Conservation (phyloP, 2,113 vertebrate genomes). For the Fregata magnificens region DNA sequence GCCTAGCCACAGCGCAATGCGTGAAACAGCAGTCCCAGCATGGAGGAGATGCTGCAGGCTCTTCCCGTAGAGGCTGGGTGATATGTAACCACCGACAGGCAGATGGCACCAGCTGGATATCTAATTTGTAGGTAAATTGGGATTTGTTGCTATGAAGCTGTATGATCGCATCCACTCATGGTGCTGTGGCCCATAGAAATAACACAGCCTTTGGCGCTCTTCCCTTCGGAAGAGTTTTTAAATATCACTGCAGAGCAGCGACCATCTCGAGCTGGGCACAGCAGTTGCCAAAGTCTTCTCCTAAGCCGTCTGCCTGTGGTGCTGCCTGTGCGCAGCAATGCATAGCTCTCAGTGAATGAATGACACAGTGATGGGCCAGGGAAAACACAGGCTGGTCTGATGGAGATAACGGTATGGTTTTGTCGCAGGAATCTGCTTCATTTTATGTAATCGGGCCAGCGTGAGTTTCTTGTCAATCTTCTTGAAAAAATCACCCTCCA, state of each 20-base stretch:
- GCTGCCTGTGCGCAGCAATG: background rate
- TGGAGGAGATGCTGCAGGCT: background rate
- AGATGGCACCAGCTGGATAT: slow-evolving; percentile 64
- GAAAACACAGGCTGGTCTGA: background rate
- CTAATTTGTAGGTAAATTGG: slow-evolving; percentile 36
- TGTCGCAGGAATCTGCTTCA: background rate
- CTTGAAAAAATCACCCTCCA: background rate
- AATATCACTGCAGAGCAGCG: background rate
- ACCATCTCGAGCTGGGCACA: background rate
- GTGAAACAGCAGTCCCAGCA: background rate
- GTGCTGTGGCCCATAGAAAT: background rate
- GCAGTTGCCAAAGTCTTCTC: background rate
- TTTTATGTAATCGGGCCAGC: background rate
- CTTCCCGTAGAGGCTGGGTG: background rate
- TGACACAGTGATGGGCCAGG: background rate
- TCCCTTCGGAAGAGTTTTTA: background rate
- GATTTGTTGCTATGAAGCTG: background rate
- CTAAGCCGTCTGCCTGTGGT: background rate
- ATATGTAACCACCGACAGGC: slow-evolving; percentile 49
- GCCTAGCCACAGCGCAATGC: accelerated
- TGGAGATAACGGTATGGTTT: background rate
- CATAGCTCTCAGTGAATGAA: background rate
- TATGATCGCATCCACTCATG: background rate
- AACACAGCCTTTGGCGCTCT: background rate
- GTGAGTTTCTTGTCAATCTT: background rate